Percentiles rank a stretch among this genome's conserved stretches.
phyloP scores from a whole-genome alignment of 2,113 vertebrate species.

The Chamaetylas fuelleborni region DNA sequence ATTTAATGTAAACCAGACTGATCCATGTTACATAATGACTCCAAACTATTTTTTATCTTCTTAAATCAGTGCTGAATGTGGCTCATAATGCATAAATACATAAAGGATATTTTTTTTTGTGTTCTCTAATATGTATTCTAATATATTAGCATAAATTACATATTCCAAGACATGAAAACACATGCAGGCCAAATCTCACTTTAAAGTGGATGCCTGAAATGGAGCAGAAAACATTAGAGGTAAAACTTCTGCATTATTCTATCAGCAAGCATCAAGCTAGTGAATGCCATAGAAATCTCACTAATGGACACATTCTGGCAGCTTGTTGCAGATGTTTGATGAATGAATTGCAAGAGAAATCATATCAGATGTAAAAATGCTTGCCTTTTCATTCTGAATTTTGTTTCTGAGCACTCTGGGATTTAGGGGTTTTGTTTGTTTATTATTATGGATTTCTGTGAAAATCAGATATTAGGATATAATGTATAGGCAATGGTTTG shows the following conservation, averaged over 20 bases:
- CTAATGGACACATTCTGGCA: slow-evolving; percentile 48
- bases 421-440: slow-evolving; percentile 15
- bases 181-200: slow-evolving; percentile 12
- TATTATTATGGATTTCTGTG: slow-evolving; percentile 52
- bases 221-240: slow-evolving; percentile 45
- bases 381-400: slow-evolving; percentile 49
- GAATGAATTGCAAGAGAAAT: slow-evolving; percentile 46
- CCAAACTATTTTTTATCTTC: background rate
- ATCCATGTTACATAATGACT: background rate
- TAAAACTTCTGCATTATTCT: slow-evolving; percentile 54
- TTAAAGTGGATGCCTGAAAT: slow-evolving; percentile 47
- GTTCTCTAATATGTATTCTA: background rate
- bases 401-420: slow-evolving; percentile 29
- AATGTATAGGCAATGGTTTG: slow-evolving; percentile 23
- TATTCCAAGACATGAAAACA: slow-evolving; percentile 33
- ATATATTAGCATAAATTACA: slow-evolving; percentile 33
- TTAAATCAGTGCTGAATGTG: background rate
- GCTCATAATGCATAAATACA: background rate
- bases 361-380: slow-evolving; percentile 34
- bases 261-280: slow-evolving; percentile 29
- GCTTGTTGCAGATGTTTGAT: slow-evolving; percentile 57
- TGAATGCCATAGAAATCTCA: slow-evolving; percentile 26
- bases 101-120: background rate
- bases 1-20: background rate
- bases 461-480: slow-evolving; percentile 25